Conservation (phyloP, 1,140 invertebrate genomes). For the Camponotus floridanus region DNA sequence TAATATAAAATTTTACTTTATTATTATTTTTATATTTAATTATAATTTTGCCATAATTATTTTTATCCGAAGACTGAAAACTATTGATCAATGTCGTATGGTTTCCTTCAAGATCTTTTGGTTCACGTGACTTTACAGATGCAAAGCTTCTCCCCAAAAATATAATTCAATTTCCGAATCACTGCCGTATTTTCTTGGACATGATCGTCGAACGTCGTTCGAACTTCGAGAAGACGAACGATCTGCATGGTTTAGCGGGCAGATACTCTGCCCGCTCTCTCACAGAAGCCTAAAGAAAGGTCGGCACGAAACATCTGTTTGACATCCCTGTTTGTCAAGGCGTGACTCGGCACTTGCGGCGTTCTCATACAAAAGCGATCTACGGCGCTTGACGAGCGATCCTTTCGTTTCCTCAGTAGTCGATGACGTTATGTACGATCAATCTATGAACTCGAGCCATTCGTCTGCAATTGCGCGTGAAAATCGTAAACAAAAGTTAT, state of each 20-base stretch:
- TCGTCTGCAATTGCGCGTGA: conserved; percentile 85
- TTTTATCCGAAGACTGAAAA: neutral
- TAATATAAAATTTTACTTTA: neutral
- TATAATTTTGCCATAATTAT: neutral
- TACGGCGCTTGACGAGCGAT: conserved; percentile 69
- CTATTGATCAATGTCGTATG: neutral
- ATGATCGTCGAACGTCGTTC: conserved; percentile 31
- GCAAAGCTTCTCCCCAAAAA: conserved; percentile 1
- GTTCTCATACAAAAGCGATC: conserved; percentile 81
- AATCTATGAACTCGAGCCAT: conserved; percentile 83
- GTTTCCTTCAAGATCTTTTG: conserved; percentile 19
- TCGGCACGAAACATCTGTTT: conserved; percentile 84
- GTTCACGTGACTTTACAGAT: conserved; percentile 42
- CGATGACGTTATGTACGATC: conserved; percentile 78
- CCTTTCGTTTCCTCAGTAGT: conserved; percentile 62
- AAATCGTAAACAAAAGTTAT: conserved; percentile 83
- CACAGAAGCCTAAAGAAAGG: conserved; percentile 69
- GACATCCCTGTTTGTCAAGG: conserved; percentile 86
- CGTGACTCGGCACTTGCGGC: conserved; percentile 86
- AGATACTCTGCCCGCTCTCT: conserved; percentile 68
- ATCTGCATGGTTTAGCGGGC: conserved; percentile 67
- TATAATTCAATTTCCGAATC: conserved; percentile 57
- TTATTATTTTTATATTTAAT: neutral
- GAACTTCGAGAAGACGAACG: conserved; percentile 37
- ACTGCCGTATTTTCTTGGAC: conserved; percentile 18